A percentile compares a stretch with the other conserved stretches of the same genome.
Evolutionary conservation across 2,113 vertebrate species (phyloP).

Genomic region (Aegithalos caudatus): DNA sequence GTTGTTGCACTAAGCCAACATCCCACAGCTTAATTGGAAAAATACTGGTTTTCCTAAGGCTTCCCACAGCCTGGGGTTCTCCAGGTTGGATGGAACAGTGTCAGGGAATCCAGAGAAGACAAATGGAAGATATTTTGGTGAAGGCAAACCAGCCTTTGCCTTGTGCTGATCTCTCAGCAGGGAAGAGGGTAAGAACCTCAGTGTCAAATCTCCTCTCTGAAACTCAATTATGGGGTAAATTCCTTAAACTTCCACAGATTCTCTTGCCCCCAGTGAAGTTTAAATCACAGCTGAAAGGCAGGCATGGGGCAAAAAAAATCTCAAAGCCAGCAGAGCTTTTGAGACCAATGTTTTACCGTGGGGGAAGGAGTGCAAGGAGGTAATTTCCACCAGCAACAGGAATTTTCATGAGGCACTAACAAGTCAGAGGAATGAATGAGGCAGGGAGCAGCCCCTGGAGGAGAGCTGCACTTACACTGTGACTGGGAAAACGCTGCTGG

Average conservation of each 20-base stretch:
- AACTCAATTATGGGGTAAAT: background rate
- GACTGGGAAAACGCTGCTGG: constrained; percentile 88
- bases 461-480: constrained; percentile 84
- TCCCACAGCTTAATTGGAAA: background rate
- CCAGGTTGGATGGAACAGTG: background rate
- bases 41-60: background rate
- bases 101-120: background rate
- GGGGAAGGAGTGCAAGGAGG: background rate
- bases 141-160: background rate
- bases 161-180: background rate
- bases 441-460: background rate
- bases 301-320: background rate
- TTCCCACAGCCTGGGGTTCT: background rate
- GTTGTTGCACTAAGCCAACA: background rate
- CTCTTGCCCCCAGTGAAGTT: background rate
- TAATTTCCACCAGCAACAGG: background rate
- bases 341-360: rapidly evolving
- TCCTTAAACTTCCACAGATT: background rate
- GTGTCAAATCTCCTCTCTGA: background rate
- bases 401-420: background rate
- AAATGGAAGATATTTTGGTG: background rate
- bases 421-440: background rate
- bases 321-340: background rate
- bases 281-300: background rate
- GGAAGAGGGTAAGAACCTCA: background rate